Percentiles rank a stretch among this genome's conserved stretches.
Conservation (phyloP, 1,140 invertebrate species). For the Saccostrea cuccullata region DNA sequence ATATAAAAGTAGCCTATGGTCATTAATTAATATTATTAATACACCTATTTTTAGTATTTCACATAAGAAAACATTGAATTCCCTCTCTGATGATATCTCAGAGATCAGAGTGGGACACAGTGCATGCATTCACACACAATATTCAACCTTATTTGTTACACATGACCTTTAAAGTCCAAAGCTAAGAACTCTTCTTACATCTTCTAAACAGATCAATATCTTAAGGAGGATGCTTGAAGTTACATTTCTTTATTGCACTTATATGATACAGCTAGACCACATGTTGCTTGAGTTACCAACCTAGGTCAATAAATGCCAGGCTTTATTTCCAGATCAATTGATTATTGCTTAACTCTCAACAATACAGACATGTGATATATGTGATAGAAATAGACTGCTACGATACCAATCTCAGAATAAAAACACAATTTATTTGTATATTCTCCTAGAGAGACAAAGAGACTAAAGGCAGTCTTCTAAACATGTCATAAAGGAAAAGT, state of each 20-base stretch:
- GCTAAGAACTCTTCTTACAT: not conserved
- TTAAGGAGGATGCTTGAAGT: not conserved
- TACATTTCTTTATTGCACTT: not conserved
- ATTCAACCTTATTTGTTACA: not conserved
- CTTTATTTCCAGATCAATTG: constrained; percentile 21
- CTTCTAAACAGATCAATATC: constrained; percentile 18
- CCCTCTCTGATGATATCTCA: too few species aligned
- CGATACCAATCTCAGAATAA: not conserved
- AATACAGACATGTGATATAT: not conserved
- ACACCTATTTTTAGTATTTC: too few species aligned
- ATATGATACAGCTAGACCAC: not conserved
- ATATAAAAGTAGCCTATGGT: too few species aligned
- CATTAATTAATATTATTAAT: too few species aligned
- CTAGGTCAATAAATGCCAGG: constrained; percentile 27
- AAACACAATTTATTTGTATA: too few species aligned
- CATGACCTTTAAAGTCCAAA: not conserved
- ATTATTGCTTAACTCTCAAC: constrained; percentile 14
- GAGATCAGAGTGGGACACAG: not conserved
- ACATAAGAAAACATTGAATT: too few species aligned
- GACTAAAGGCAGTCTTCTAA: too few species aligned
- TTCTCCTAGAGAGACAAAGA: too few species aligned
- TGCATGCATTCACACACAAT: not conserved
- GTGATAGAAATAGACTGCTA: not conserved
- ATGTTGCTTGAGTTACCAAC: constrained; percentile 27
- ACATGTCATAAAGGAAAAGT: too few species aligned